phyloP scores from a whole-genome alignment of 2,888 invertebrate species.

The Aelia acuminata region DNA sequence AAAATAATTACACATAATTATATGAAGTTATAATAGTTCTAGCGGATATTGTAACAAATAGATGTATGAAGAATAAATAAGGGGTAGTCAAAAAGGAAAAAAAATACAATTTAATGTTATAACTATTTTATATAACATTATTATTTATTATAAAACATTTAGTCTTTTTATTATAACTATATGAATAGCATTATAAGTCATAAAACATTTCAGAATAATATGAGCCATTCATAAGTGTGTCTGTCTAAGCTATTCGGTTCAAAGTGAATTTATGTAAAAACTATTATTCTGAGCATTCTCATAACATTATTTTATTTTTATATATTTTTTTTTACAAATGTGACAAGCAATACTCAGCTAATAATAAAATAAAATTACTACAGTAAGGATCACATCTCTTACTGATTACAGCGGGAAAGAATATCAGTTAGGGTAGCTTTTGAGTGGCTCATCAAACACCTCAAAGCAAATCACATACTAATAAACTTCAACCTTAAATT shows the following conservation, averaged over 20 bases:
- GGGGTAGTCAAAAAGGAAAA: background rate
- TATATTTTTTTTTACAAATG: slow-evolving; percentile 30
- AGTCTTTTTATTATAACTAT: slow-evolving; percentile 15
- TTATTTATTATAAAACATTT: slow-evolving; percentile 43
- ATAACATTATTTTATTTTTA: background rate
- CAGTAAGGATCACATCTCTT: slow-evolving; percentile 40
- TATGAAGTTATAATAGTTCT: slow-evolving; percentile 43
- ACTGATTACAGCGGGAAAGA: slow-evolving; percentile 3
- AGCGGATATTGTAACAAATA: slow-evolving; percentile 26
- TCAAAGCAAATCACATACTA: slow-evolving; percentile 27
- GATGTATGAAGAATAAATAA: background rate
- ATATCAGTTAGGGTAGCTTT: slow-evolving; percentile 19
- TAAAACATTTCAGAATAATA: background rate
- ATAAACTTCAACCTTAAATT: background rate
- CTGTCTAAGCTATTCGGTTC: slow-evolving; percentile 27
- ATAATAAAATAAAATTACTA: slow-evolving; percentile 8
- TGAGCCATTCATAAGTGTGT: slow-evolving; percentile 50
- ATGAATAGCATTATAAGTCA: slow-evolving; percentile 44
- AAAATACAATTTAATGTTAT: slow-evolving; percentile 4
- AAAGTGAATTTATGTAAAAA: slow-evolving; percentile 15
- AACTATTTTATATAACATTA: slow-evolving; percentile 22
- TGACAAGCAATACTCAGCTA: slow-evolving; percentile 16
- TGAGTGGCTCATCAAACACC: slow-evolving; percentile 33
- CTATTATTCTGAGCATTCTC: slow-evolving; percentile 23
- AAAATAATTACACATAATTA: slow-evolving; percentile 42